A percentile compares a stretch with the other conserved stretches of the same genome.
Conservation (phyloP, 2,113 vertebrate genomes). For the Ibidorhyncha struthersii region DNA sequence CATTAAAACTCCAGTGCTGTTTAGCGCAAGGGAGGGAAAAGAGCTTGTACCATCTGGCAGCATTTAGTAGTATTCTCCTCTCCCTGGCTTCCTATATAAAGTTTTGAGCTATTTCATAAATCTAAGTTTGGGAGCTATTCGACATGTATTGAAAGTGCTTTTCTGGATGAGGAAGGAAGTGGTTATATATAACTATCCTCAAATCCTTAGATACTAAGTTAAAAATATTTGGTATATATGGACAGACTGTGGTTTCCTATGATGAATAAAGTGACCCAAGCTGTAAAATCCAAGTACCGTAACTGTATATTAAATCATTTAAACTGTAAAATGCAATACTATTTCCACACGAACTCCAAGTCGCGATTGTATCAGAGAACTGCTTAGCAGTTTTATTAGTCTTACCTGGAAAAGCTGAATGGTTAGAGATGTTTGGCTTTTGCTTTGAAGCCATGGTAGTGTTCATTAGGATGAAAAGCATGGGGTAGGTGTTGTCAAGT, state of each 20-base stretch:
- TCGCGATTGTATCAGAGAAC: background rate
- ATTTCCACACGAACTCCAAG: background rate
- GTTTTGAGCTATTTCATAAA: background rate
- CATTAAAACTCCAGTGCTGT: background rate
- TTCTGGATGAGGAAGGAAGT: background rate
- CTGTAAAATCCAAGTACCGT: background rate
- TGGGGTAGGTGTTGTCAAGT: background rate
- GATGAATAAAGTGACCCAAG: background rate
- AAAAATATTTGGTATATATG: background rate
- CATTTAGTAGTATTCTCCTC: background rate
- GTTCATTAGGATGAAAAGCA: background rate
- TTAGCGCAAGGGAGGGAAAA: background rate
- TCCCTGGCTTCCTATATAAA: background rate
- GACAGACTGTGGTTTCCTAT: background rate
- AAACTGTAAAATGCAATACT: background rate
- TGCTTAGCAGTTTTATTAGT: background rate
- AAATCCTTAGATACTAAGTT: background rate
- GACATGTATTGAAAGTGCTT: background rate
- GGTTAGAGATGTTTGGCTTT: background rate
- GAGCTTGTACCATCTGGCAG: background rate
- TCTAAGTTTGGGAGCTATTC: background rate
- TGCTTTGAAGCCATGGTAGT: background rate
- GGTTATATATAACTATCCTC: background rate
- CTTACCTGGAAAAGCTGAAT: background rate
- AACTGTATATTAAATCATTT: background rate